These are phyloP conservation scores for Eristalis tenax DNA, from an alignment of 2,888 invertebrate genomes.

Conservation along the genomic window DNA sequence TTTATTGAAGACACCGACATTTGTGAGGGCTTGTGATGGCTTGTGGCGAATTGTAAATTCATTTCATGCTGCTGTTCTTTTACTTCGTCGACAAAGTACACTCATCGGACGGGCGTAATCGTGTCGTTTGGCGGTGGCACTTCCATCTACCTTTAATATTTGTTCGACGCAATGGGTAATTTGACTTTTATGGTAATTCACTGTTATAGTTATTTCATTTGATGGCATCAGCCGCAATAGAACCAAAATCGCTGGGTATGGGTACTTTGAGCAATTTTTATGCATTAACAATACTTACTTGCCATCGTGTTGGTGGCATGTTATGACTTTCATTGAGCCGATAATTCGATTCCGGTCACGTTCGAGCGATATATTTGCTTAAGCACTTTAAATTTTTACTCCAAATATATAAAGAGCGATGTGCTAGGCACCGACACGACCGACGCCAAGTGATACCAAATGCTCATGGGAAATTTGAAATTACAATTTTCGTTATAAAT, in stretches of 20 bases:
- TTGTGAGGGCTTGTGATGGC: not conserved
- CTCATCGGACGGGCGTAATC: slow-evolving; percentile 7
- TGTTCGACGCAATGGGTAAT: slow-evolving; percentile 54
- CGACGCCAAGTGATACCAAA: slow-evolving; percentile 11
- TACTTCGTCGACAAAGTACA: not conserved
- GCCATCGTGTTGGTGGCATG: slow-evolving; percentile 49
- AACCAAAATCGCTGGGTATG: slow-evolving; percentile 54
- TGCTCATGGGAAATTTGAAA: slow-evolving; percentile 64
- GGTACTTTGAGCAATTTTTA: slow-evolving; percentile 68
- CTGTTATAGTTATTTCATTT: slow-evolving; percentile 53
- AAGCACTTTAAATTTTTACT: slow-evolving; percentile 63
- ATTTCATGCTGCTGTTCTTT: slow-evolving; percentile 4
- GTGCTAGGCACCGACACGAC: slow-evolving; percentile 31
- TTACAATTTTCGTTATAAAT: slow-evolving; percentile 68
- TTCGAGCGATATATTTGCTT: slow-evolving; percentile 67
- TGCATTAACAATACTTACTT: slow-evolving; percentile 54
- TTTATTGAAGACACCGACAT: slow-evolving; percentile 50
- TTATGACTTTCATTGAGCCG: slow-evolving; percentile 71
- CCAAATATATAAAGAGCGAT: slow-evolving; percentile 25
- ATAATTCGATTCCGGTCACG: slow-evolving; percentile 64
- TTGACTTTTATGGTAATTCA: slow-evolving; percentile 66
- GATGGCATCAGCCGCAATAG: slow-evolving; percentile 29
- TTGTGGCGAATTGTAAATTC: slow-evolving; percentile 39
- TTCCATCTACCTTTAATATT: slow-evolving; percentile 23
- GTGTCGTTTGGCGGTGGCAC: slow-evolving; percentile 15